Conservation (phyloP, 2,797 vertebrate species). For the Fratercula arctica region DNA sequence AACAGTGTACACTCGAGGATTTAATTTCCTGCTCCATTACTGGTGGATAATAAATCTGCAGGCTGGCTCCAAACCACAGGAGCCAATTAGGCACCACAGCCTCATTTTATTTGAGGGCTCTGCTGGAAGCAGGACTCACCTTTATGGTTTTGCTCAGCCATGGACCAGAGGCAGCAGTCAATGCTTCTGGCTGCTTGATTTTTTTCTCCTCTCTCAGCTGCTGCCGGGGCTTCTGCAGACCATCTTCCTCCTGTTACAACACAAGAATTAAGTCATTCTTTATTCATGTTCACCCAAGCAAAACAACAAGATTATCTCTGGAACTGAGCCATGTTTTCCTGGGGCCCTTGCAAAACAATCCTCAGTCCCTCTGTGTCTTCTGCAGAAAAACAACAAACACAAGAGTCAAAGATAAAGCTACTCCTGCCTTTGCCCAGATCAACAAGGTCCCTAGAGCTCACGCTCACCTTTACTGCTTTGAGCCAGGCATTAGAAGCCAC, state of each 20-base stretch:
- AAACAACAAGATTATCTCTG: background rate
- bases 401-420: background rate
- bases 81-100: background rate
- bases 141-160: background rate
- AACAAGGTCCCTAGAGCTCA: background rate
- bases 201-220: background rate
- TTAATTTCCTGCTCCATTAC: background rate
- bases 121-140: background rate
- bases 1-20: rapidly evolving
- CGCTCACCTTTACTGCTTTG: background rate
- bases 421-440: background rate
- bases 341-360: background rate
- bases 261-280: background rate
- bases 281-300: background rate
- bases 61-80: background rate
- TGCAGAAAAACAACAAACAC: background rate
- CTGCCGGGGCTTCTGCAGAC: background rate
- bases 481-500: background rate
- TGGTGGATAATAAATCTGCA: background rate
- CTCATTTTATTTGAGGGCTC: no score
- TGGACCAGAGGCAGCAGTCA: background rate
- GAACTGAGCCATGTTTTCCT: background rate
- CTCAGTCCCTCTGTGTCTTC: background rate
- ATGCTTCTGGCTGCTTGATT: background rate
- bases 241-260: background rate